phyloP scores from a whole-genome alignment of 2,888 invertebrate species.

The Tachina fera region DNA sequence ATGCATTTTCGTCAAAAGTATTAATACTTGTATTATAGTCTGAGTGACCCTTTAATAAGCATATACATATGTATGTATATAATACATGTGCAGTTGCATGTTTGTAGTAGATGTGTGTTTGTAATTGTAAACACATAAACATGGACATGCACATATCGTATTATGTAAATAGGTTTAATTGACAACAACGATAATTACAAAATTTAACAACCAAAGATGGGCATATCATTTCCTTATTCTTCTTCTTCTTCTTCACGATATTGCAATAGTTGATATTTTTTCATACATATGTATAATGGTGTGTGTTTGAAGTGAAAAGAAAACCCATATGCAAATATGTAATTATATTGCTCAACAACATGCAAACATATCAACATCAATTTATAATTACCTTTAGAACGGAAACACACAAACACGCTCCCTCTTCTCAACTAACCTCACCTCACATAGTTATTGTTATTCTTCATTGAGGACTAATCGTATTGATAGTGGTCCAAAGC shows the following conservation, averaged over 20 bases:
- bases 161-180: conserved; percentile 74
- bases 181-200: conserved; percentile 72
- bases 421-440: not conserved
- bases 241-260: conserved; percentile 13
- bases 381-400: conserved; percentile 69
- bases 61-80: not conserved
- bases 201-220: conserved; percentile 64
- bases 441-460: not conserved
- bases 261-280: conserved; percentile 16
- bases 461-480: not conserved
- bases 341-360: conserved; percentile 50
- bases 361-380: conserved; percentile 52
- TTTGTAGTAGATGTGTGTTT: not conserved
- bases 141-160: conserved; percentile 50
- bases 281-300: conserved; percentile 15
- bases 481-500: conserved; percentile 37
- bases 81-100: too few relatives aligned
- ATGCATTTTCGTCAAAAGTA: too few relatives aligned
- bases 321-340: conserved; percentile 67
- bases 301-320: conserved; percentile 37
- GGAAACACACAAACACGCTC: conserved; percentile 46
- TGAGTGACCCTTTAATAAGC: too few relatives aligned
- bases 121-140: not conserved
- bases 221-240: conserved; percentile 49
- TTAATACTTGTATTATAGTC: too few relatives aligned